phyloP scores from a whole-genome alignment of 35 echinoderm and acorn worm genomes.

The Lytechinus variegatus region DNA sequence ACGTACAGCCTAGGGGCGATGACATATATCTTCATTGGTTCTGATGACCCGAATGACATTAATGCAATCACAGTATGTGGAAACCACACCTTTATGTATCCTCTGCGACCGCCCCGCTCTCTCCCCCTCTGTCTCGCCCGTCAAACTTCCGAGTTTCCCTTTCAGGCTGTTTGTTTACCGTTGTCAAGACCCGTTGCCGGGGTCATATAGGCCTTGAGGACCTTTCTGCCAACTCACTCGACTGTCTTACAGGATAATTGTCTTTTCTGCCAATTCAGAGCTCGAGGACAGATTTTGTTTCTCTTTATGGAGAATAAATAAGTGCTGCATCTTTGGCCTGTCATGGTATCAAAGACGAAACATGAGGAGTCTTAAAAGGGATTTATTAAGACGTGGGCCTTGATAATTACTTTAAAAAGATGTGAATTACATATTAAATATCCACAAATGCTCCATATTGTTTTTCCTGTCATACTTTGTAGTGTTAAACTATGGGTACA shows the following conservation, averaged over 20 bases:
- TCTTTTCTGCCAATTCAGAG: neutral
- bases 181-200: neutral
- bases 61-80: slow-evolving; percentile 10
- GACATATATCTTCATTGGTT: neutral
- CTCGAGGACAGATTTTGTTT: neutral
- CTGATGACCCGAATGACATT: slow-evolving; percentile 10
- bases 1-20: neutral
- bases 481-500: no score
- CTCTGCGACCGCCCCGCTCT: neutral
- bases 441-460: no score
- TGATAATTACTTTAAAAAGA: neutral
- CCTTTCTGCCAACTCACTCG: neutral
- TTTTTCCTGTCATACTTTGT: no score
- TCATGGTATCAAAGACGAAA: neutral
- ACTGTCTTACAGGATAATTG: neutral
- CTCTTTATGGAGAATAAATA: neutral
- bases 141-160: slow-evolving; percentile 1
- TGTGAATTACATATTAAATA: no score
- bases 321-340: neutral
- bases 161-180: slow-evolving; percentile 1
- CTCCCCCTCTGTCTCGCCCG: neutral
- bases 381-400: neutral
- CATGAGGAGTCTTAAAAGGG: neutral
- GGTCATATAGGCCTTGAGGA: neutral
- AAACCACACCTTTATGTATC: slow-evolving; percentile 2